Evolutionary conservation across 2,797 vertebrate genomes (phyloP).

Genomic region (Sebastes hopkinsi): DNA sequence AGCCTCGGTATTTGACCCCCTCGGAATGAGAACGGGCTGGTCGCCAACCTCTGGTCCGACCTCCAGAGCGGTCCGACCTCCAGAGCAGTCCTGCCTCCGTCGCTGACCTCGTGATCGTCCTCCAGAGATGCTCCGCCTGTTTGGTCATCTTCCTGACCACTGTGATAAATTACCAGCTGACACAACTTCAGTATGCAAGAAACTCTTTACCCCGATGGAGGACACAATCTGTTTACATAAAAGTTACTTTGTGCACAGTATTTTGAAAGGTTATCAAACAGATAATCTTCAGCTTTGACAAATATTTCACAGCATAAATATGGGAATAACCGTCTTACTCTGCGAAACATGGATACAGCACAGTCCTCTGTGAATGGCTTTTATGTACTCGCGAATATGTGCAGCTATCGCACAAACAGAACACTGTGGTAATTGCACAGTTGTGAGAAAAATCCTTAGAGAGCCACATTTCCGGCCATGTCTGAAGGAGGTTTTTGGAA

Average conservation of each 20-base stretch:
- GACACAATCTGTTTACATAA: background rate
- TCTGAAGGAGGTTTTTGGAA: background rate
- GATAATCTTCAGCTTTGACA: background rate
- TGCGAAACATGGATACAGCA: too few relatives aligned
- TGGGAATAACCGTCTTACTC: background rate
- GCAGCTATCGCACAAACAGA: background rate
- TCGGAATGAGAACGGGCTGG: too few relatives aligned
- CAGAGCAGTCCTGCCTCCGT: background rate
- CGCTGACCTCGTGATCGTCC: rapidly evolving
- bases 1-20: too few relatives aligned
- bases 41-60: too few relatives aligned
- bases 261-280: background rate
- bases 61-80: too few relatives aligned
- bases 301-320: background rate
- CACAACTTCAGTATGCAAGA: too few relatives aligned
- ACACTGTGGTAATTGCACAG: background rate
- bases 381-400: background rate
- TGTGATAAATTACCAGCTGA: too few relatives aligned
- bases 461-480: background rate
- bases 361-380: background rate
- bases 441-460: background rate
- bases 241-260: background rate
- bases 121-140: background rate
- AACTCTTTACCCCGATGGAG: too few relatives aligned
- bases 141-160: background rate